Percentiles rank a stretch among this genome's conserved stretches.
These are phyloP conservation scores for Arge pagana DNA, from an alignment of 2,888 invertebrate species.

Conservation along the genomic window DNA sequence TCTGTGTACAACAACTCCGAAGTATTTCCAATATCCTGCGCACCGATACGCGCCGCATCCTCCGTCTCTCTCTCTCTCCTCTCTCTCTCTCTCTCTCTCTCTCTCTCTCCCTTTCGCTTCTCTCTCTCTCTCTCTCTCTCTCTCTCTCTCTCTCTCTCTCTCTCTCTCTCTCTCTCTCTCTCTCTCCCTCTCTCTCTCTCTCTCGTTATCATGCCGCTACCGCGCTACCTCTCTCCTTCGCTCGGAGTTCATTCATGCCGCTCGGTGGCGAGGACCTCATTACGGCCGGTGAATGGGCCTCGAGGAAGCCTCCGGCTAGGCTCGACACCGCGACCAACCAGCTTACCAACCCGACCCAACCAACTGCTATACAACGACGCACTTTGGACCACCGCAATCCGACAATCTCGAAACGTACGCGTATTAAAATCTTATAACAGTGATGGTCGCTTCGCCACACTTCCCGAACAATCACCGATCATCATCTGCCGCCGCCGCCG, in stretches of 20 bases:
- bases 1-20: slow-evolving; percentile 52
- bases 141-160: slow-evolving; percentile 26
- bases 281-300: slow-evolving; percentile 50
- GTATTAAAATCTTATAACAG: no score
- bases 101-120: slow-evolving; percentile 15
- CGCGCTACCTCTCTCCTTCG: slow-evolving; percentile 28
- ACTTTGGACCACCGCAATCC: no score
- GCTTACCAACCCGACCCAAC: slow-evolving; percentile 7
- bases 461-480: no score
- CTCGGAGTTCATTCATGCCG: slow-evolving; percentile 30
- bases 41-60: slow-evolving; percentile 40
- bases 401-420: no score
- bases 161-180: slow-evolving; percentile 20
- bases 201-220: slow-evolving; percentile 26
- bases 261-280: slow-evolving; percentile 54
- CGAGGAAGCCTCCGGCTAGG: slow-evolving; percentile 13
- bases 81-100: slow-evolving; percentile 20
- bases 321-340: no score
- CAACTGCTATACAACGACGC: no score
- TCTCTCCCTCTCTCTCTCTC: slow-evolving; percentile 23
- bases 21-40: slow-evolving; percentile 59
- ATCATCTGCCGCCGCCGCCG: no score
- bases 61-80: slow-evolving; percentile 31
- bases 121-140: slow-evolving; percentile 29
- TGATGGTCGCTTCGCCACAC: no score